These are phyloP conservation scores for Nesogale talazaci DNA, from an alignment of 2,113 vertebrate genomes.

Conservation along the genomic window DNA sequence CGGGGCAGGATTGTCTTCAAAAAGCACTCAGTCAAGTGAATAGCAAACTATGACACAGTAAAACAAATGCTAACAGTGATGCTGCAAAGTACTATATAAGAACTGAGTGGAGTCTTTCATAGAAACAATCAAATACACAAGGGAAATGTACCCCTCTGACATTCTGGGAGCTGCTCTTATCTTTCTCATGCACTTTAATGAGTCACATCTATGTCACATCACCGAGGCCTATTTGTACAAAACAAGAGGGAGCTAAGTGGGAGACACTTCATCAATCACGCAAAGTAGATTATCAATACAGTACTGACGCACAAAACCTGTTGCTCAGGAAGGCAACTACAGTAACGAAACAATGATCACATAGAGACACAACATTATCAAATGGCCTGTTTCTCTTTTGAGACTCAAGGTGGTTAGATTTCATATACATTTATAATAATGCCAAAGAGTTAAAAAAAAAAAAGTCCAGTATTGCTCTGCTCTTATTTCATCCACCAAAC, in stretches of 20 bases:
- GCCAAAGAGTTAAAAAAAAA: too few species aligned
- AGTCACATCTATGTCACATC: constrained; percentile 69
- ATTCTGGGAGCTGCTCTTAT: neutral
- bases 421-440: too few species aligned
- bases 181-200: neutral
- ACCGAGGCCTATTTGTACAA: constrained; percentile 71
- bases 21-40: neutral
- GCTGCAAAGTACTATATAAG: too few species aligned
- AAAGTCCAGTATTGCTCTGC: too few species aligned
- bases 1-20: neutral
- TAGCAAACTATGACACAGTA: neutral
- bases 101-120: too few species aligned
- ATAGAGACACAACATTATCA: constrained; percentile 81
- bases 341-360: constrained; percentile 78
- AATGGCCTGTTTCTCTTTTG: constrained; percentile 78
- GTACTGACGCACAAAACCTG: constrained; percentile 75
- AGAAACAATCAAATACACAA: too few species aligned
- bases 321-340: constrained; percentile 80
- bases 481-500: neutral
- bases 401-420: too few species aligned
- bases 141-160: too few species aligned
- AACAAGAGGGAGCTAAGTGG: neutral
- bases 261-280: constrained; percentile 68
- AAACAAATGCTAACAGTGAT: neutral
- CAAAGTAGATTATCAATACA: constrained; percentile 75